phyloP scores from a whole-genome alignment of 1,140 invertebrate species.

The Zaprionus ghesquierei region DNA sequence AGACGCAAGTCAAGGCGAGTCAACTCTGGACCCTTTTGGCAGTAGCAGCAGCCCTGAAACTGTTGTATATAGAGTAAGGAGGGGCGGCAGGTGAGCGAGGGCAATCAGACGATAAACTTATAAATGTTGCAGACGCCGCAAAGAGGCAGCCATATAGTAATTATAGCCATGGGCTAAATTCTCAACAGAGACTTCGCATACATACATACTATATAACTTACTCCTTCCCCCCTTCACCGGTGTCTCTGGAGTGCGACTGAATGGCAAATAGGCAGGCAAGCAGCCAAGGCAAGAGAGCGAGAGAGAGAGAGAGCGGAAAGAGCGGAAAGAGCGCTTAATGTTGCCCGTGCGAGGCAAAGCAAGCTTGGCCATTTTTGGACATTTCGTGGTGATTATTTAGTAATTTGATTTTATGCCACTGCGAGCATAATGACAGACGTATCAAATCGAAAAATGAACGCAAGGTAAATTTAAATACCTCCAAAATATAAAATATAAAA shows the following conservation, averaged over 20 bases:
- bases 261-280: slow-evolving; percentile 17
- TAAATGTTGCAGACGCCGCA: slow-evolving; percentile 75
- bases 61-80: background rate
- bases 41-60: slow-evolving; percentile 30
- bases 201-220: slow-evolving; percentile 22
- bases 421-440: slow-evolving; percentile 39
- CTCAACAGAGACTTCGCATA: slow-evolving; percentile 34
- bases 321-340: slow-evolving; percentile 19
- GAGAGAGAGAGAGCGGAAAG: background rate
- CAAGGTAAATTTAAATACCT: background rate
- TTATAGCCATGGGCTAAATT: slow-evolving; percentile 71
- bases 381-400: slow-evolving; percentile 30
- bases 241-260: slow-evolving; percentile 5
- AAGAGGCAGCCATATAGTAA: slow-evolving; percentile 75
- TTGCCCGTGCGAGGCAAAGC: slow-evolving; percentile 1
- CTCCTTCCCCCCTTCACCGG: background rate
- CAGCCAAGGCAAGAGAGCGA: no score
- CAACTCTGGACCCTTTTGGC: slow-evolving; percentile 39
- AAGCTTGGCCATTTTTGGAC: background rate
- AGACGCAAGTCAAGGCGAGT: slow-evolving; percentile 14
- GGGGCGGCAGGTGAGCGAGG: slow-evolving; percentile 45
- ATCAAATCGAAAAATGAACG: slow-evolving; percentile 34
- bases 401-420: slow-evolving; percentile 31
- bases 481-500: background rate
- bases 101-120: slow-evolving; percentile 80